Evolutionary conservation across 2,113 vertebrate species (phyloP).

Genomic region (Oncorhynchus clarkii): DNA sequence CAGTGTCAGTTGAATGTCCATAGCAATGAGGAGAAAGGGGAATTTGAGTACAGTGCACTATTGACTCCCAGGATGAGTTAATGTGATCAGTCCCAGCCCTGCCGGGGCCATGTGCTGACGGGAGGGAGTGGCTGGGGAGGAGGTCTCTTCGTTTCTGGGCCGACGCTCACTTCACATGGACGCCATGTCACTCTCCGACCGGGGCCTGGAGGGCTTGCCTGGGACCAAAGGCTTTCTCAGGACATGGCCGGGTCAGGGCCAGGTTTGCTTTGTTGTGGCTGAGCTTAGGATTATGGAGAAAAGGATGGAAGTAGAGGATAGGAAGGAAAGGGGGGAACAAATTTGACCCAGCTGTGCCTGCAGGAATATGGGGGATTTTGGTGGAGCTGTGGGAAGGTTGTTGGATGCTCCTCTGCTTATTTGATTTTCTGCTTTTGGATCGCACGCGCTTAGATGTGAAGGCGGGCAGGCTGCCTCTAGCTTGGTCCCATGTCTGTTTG

Average conservation of each 20-base stretch:
- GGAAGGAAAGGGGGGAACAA: conserved; percentile 3
- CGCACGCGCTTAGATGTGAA: too few relatives aligned
- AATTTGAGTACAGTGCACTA: not conserved
- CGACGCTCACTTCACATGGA: conserved; percentile 6
- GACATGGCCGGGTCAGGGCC: conserved; percentile 3
- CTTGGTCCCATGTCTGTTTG: too few relatives aligned
- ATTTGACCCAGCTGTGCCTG: conserved; percentile 31
- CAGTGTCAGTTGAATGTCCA: not conserved
- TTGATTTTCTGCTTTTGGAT: conserved; percentile 33
- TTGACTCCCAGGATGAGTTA: conserved; percentile 22
- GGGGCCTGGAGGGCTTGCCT: not conserved
- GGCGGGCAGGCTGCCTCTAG: too few relatives aligned
- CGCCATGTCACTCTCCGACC: conserved; percentile 4
- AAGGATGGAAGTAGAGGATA: not conserved
- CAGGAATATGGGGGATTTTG: not conserved
- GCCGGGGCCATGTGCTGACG: conserved; percentile 22
- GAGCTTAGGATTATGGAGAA: not conserved
- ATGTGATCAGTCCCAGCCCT: conserved; percentile 20
- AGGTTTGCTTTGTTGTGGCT: conserved; percentile 7
- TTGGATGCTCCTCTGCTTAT: conserved; percentile 24
- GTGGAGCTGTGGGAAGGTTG: not conserved
- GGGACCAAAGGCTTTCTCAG: conserved; percentile 8
- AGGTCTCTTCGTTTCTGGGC: not conserved
- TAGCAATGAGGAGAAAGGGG: conserved; percentile 17
- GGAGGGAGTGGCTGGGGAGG: conserved; percentile 15